Evolutionary conservation across 2,797 vertebrate genomes (phyloP).

Genomic region (Onychomys torridus): DNA sequence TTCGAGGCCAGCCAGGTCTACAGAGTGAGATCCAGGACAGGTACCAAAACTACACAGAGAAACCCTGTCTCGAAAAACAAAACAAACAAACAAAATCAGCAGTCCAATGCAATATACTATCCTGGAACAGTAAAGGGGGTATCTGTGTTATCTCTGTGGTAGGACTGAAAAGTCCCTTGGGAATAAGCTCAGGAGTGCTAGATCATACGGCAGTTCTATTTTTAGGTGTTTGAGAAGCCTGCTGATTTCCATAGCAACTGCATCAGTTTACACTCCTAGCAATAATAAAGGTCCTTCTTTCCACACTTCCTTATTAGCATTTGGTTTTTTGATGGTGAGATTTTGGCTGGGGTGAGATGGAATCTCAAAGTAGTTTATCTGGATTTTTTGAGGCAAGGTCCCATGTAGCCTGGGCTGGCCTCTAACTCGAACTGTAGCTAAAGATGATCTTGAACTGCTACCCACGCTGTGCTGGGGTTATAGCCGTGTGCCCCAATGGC

Average conservation of each 20-base stretch:
- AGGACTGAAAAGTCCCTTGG: not conserved
- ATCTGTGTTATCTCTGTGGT: not conserved
- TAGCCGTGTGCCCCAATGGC: not conserved
- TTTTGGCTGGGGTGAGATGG: not conserved
- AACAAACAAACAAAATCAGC: not conserved
- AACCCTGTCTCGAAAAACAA: not conserved
- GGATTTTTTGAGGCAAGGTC: not conserved
- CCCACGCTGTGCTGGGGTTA: not conserved
- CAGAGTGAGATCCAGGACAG: not conserved
- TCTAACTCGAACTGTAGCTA: not conserved
- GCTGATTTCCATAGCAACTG: not conserved
- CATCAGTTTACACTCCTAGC: not conserved
- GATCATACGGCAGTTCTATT: not conserved
- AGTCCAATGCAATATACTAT: not conserved
- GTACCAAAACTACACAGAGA: not conserved
- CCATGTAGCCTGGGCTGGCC: not conserved
- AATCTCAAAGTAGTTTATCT: not conserved
- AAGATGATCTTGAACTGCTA: not conserved
- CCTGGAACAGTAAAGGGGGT: not conserved
- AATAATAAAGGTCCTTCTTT: not conserved
- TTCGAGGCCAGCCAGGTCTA: not conserved
- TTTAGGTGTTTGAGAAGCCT: not conserved
- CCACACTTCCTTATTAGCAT: not conserved
- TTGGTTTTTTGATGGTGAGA: not conserved
- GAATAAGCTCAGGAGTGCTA: not conserved